Base-by-base conservation (phyloP, 1,140 invertebrate genomes). In the Chlorops oryzae region DNA sequence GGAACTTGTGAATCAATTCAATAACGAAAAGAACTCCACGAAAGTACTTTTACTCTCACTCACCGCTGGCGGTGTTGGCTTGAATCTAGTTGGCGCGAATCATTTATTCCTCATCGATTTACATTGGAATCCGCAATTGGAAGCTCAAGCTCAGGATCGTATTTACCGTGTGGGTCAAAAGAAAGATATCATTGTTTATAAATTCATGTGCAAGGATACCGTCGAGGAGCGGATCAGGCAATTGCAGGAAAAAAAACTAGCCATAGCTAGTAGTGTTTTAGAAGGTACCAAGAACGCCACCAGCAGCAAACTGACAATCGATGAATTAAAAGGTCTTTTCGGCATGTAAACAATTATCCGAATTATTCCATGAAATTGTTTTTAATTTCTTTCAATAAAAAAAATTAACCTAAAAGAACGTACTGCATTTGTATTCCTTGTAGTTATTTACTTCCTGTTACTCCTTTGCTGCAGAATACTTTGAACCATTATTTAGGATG, bases 61-160 rank as follows among this genome's bases (percentile, higher is more conserved):
- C 41, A 85, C 82, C 40, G 91, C 92, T 49, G 93, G 93, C 43
- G 92, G 92, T 21, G 90, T 94, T 34, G 92, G 92, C 9, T 74
- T 96, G 5, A 96, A 96, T 75, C 73, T 96, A 21, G 80, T 90
- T 51, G 92, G 92, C 17, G 93, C 81, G 0, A 96, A 92, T 77
- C 89, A 96, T 73, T 74, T 98, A 9, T 81, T 96, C 37, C 63
- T 98, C 3, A 61, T 94, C 2, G 94, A 97, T 73, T 77, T 92
- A 42, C 92, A 96, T 72, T 97, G 93, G 92, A 97, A 97, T 78
- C 93, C 92, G 1, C 91, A 95, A 59, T 74, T 96, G 20, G 92
- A 96, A 74, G 75, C 83, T 5, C 92, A 97, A 70, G 92, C 92
- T 0, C 90, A 89, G 75, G 92, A 96, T 74, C 76, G 92, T 38